Conservation (phyloP, 2,888 invertebrate genomes). For the Ashinkailepas kermadecensis region DNA sequence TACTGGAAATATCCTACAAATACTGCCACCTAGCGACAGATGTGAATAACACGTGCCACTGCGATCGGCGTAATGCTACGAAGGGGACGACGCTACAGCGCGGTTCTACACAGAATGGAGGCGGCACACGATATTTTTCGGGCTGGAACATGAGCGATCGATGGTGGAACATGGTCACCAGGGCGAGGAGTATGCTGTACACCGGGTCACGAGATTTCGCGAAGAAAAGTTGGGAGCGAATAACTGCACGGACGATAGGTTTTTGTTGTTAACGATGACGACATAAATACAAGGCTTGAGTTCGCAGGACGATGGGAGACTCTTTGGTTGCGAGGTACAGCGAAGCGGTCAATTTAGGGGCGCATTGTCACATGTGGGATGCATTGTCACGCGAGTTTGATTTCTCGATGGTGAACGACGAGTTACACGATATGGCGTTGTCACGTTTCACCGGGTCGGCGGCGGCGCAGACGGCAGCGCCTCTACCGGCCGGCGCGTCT, state of each 20-base stretch:
- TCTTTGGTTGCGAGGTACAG: slow-evolving; percentile 22
- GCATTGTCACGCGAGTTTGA: neutral
- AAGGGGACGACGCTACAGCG: neutral
- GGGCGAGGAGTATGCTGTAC: neutral
- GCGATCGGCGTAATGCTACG: neutral
- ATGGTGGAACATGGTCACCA: neutral
- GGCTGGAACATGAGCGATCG: neutral
- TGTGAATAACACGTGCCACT: neutral
- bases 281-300: too few species aligned
- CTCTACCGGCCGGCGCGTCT: too few species aligned
- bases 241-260: too few species aligned
- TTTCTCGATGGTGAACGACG: neutral
- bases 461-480: neutral
- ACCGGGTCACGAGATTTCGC: neutral
- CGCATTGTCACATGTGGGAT: neutral
- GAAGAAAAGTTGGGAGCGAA: neutral
- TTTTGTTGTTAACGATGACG: too few species aligned
- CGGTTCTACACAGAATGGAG: neutral
- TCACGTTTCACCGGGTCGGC: neutral
- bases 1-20: slow-evolving; percentile 7
- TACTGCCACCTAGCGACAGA: slow-evolving; percentile 15
- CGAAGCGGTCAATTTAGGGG: neutral
- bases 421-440: neutral
- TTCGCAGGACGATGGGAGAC: neutral
- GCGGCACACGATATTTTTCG: neutral